A percentile compares a stretch with the other conserved stretches of the same genome.
phyloP scores from a whole-genome alignment of 2,113 vertebrate species.

The Amphiprion percula region DNA sequence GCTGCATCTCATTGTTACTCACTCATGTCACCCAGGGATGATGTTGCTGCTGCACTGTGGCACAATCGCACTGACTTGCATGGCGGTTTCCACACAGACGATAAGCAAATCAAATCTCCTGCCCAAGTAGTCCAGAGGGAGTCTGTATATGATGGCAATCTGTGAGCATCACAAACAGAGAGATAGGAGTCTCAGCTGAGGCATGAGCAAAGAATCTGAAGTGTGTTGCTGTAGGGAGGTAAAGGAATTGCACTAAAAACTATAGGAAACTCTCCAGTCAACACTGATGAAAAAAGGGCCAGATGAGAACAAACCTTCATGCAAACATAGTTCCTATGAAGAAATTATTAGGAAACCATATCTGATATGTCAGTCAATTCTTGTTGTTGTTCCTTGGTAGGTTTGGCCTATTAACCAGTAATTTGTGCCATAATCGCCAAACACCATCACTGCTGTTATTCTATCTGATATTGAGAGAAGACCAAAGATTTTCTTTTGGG shows the following conservation, averaged over 20 bases:
- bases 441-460: not conserved
- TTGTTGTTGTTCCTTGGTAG: not conserved
- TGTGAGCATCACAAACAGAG: slow-evolving; percentile 54
- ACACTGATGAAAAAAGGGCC: slow-evolving; percentile 21
- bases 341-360: not conserved
- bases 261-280: slow-evolving; percentile 25
- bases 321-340: not conserved
- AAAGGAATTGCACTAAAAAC: slow-evolving; percentile 36
- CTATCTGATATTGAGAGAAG: not conserved
- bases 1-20: slow-evolving; percentile 27
- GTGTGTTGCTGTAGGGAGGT: slow-evolving; percentile 38
- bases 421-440: not conserved
- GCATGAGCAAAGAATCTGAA: slow-evolving; percentile 70
- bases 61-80: slow-evolving; percentile 54
- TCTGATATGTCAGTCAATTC: not conserved
- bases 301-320: slow-evolving; percentile 13
- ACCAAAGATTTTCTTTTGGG: not conserved
- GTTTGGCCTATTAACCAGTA: not conserved
- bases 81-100: slow-evolving; percentile 47
- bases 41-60: slow-evolving; percentile 38
- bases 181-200: slow-evolving; percentile 53
- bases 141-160: slow-evolving; percentile 62
- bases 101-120: slow-evolving; percentile 69
- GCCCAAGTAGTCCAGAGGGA: slow-evolving; percentile 58
- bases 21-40: slow-evolving; percentile 38